A percentile compares a stretch with the other conserved stretches of the same genome.
Conservation (phyloP, 92 coral and sea anemone genomes). For the Palythoa grandis region DNA sequence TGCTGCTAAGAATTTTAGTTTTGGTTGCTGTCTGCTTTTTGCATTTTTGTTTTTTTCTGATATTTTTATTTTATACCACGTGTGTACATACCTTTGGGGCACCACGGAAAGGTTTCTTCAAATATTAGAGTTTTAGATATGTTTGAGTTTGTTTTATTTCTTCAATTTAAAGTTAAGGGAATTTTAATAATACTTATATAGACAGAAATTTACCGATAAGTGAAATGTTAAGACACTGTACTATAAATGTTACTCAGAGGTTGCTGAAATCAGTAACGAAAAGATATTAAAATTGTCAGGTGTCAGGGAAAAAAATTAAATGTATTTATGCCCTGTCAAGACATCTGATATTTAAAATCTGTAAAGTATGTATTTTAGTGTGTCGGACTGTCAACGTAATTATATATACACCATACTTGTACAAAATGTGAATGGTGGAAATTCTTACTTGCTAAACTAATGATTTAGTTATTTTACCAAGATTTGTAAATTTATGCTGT, state of each 20-base stretch:
- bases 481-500: slow-evolving; percentile 72
- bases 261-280: slow-evolving; percentile 36
- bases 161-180: slow-evolving; percentile 23
- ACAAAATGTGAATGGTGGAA: slow-evolving; percentile 29
- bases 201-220: slow-evolving; percentile 24
- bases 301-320: slow-evolving; percentile 27
- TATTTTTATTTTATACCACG: slow-evolving; percentile 2
- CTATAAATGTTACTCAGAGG: slow-evolving; percentile 14
- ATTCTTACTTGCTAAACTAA: slow-evolving; percentile 39
- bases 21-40: slow-evolving; percentile 4
- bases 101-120: background rate
- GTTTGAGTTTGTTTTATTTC: slow-evolving; percentile 15
- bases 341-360: slow-evolving; percentile 51
- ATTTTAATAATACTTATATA: slow-evolving; percentile 36
- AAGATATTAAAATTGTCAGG: slow-evolving; percentile 50
- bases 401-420: slow-evolving; percentile 11
- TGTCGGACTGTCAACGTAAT: slow-evolving; percentile 11
- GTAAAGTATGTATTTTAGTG: slow-evolving; percentile 49
- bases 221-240: slow-evolving; percentile 11
- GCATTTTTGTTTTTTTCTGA: background rate
- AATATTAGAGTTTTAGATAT: slow-evolving; percentile 23
- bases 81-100: slow-evolving; percentile 32
- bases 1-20: background rate
- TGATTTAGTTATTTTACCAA: slow-evolving; percentile 41
- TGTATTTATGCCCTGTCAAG: slow-evolving; percentile 42